Evolutionary conservation across 2,888 invertebrate genomes (phyloP).

Genomic region (Tenthredo distinguenda): DNA sequence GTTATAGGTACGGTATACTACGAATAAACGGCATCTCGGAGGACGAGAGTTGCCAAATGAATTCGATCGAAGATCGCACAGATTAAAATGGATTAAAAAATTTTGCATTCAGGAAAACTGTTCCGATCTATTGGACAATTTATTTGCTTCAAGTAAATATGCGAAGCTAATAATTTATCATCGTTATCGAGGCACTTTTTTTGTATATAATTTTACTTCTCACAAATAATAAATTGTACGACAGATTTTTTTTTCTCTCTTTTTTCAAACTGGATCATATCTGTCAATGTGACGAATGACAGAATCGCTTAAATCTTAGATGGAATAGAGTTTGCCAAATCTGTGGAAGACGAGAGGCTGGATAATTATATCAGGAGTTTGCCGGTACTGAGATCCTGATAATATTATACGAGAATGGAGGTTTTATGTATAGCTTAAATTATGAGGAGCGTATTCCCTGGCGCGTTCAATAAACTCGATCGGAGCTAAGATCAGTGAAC

Average conservation of each 20-base stretch:
- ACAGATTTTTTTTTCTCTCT: not conserved
- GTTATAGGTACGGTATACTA: too few species aligned
- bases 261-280: not conserved
- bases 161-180: not conserved
- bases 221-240: not conserved
- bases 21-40: not conserved
- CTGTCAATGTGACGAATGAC: not conserved
- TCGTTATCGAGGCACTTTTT: not conserved
- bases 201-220: not conserved
- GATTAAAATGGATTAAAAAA: not conserved
- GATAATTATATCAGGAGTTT: conserved; percentile 29
- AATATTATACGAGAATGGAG: not conserved
- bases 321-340: not conserved
- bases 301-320: not conserved
- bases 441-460: conserved; percentile 11
- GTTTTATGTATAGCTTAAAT: conserved; percentile 29
- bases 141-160: not conserved
- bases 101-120: not conserved
- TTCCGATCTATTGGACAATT: not conserved
- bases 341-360: not conserved
- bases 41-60: not conserved
- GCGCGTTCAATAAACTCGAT: conserved; percentile 34
- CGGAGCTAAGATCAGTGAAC: not conserved
- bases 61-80: not conserved
- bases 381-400: not conserved